These are phyloP conservation scores for Pseudopleuronectes americanus DNA, from an alignment of 2,797 vertebrate species.

Conservation along the genomic window DNA sequence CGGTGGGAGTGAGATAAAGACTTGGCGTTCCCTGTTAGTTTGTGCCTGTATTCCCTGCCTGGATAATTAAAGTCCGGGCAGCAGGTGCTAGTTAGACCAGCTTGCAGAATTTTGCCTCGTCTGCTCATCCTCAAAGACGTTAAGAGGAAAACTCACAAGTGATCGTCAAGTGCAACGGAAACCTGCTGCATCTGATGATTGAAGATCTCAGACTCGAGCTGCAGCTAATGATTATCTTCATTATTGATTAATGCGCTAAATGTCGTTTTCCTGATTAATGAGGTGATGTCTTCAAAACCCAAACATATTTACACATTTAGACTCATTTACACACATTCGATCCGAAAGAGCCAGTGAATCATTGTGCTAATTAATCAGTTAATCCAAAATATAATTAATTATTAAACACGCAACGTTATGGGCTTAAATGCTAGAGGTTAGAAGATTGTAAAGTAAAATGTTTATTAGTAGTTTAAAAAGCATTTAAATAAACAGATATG, in stretches of 20 bases:
- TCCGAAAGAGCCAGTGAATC: neutral
- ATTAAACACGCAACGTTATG: too few species aligned
- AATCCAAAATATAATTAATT: too few species aligned
- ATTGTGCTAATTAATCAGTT: neutral
- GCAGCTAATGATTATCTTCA: conserved; percentile 6
- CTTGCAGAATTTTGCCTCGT: conserved; percentile 49
- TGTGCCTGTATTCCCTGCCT: conserved; percentile 52
- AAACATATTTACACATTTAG: conserved; percentile 5
- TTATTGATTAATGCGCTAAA: neutral
- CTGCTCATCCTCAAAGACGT: conserved; percentile 26
- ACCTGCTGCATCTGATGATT: neutral
- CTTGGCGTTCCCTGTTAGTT: conserved; percentile 37
- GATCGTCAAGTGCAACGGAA: neutral
- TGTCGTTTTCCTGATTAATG: neutral
- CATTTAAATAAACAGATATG: too few species aligned
- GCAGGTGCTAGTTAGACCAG: conserved; percentile 59
- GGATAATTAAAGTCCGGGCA: conserved; percentile 69
- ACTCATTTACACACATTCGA: neutral
- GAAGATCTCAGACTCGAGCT: neutral
- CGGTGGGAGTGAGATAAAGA: conserved; percentile 59
- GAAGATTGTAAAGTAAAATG: too few species aligned
- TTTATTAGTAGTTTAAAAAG: neutral
- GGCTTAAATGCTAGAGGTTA: too few species aligned
- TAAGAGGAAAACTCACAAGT: conserved; percentile 15
- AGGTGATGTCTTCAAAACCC: neutral